Evolutionary conservation across 2,888 invertebrate genomes (phyloP), one percentile per base, ranked within the genome.

Genomic region (Epirrita christyi): DNA sequence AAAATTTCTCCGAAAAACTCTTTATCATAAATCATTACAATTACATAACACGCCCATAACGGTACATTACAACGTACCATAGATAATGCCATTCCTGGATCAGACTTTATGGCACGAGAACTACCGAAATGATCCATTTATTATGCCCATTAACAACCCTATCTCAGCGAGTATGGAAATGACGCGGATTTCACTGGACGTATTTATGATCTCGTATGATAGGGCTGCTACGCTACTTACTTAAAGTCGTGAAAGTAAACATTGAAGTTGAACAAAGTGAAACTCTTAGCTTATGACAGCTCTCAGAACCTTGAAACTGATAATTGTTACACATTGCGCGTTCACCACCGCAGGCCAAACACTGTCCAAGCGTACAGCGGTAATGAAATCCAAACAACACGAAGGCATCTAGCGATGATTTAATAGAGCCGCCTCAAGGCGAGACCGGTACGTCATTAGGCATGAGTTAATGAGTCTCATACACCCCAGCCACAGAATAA

Each of bases 381-480:
- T 64, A 63, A 64, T 65, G 64, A 62, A 66, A 66, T 49, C 59
- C 60, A 66, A 66, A 64, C 64, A 66, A 61, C 60, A 59, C 59
- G 50, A 60, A 56, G 55, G 53, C 43, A 51, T 60, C 51, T 45
- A 51, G 52, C 59, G 43, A 58, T 73, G 76, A 76, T 78, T 81
- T 76, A 79, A 78, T 80, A 78, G 71, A 77, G 72, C 72, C 71
- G 61, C 55, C 63, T 55, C 49, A 73, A 74, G 67, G 67, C 60
- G 53, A 56, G 59, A 55, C 70, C 67, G 70, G 73, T 73, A 79
- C 78, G 72, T 82, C 81, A 82, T 83, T 83, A 83, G 79, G 76
- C 78, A 71, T 68, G 76, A 73, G 70, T 76, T 81, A 83, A 83
- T 83, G 82, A 83, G 81, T 74, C 69, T 68, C 75, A 72, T 72